phyloP scores from a whole-genome alignment of 2,888 invertebrate species.

The Catocala sponsa region DNA sequence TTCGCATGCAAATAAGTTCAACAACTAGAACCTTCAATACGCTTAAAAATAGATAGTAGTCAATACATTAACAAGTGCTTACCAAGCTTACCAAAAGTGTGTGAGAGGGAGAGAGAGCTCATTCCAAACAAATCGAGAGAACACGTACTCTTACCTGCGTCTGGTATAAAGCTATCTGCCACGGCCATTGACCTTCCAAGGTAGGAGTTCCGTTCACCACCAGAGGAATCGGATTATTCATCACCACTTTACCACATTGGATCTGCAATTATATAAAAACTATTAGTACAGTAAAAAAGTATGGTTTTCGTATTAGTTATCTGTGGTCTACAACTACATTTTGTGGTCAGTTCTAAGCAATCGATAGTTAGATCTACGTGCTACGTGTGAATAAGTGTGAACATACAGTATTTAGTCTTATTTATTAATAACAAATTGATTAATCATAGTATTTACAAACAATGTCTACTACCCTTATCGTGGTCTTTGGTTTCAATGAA shows the following conservation, averaged over 20 bases:
- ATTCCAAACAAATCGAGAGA: too few species aligned
- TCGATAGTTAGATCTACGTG: background rate
- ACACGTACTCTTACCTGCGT: constrained; percentile 75
- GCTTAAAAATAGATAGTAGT: too few species aligned
- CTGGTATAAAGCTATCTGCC: constrained; percentile 90
- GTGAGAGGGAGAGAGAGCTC: too few species aligned
- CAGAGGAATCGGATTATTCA: constrained; percentile 85
- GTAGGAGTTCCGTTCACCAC: constrained; percentile 89
- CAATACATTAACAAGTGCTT: too few species aligned
- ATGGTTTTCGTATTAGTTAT: constrained; percentile 23
- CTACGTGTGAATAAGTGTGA: background rate
- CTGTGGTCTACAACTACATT: constrained; percentile 22
- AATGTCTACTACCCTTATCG: background rate
- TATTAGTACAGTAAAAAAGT: constrained; percentile 4
- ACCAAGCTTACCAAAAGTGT: too few species aligned
- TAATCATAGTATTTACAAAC: constrained; percentile 2
- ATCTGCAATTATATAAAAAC: constrained; percentile 55
- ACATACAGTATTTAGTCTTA: background rate
- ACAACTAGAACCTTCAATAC: too few species aligned
- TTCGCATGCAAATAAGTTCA: too few species aligned
- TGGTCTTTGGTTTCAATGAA: background rate
- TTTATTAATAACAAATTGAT: background rate
- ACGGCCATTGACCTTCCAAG: constrained; percentile 90
- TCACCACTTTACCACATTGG: constrained; percentile 83
- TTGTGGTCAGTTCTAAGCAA: constrained; percentile 29